These are phyloP conservation scores for Cherax destructor DNA, from an alignment of 1,140 invertebrate species.

Conservation along the genomic window DNA sequence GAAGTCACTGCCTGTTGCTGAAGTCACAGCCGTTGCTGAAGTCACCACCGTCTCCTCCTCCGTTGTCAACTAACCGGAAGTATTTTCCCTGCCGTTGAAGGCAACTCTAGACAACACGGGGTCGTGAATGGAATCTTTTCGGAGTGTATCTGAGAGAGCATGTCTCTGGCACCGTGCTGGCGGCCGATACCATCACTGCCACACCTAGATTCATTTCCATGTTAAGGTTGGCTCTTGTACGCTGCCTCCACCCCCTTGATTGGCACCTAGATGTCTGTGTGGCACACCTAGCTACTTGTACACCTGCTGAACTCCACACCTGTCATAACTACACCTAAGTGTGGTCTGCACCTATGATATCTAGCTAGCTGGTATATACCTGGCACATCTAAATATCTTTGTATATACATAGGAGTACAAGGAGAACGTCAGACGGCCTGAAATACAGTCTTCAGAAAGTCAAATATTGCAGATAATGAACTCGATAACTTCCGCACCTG, in stretches of 20 bases:
- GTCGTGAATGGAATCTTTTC: not conserved
- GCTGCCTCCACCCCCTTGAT: not conserved
- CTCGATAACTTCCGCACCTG: too few relatives aligned
- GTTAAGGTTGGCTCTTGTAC: not conserved
- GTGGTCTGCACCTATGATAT: too few relatives aligned
- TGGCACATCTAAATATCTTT: too few relatives aligned
- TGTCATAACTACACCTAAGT: not conserved
- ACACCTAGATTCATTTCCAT: not conserved
- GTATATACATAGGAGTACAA: too few relatives aligned
- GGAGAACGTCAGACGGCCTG: too few relatives aligned
- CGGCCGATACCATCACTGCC: not conserved
- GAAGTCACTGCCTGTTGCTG: too few relatives aligned
- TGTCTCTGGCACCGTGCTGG: not conserved
- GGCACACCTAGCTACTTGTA: not conserved
- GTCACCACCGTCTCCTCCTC: not conserved
- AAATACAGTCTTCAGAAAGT: too few relatives aligned
- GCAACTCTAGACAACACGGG: not conserved
- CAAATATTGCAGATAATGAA: too few relatives aligned
- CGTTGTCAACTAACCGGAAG: not conserved
- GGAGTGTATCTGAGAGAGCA: not conserved
- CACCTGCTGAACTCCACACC: not conserved
- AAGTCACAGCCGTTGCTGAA: too few relatives aligned
- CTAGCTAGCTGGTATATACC: too few relatives aligned
- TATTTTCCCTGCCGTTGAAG: not conserved
- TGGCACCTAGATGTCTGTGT: not conserved